Conservation (phyloP, 2,797 vertebrate species). For the Hydrophis major region DNA sequence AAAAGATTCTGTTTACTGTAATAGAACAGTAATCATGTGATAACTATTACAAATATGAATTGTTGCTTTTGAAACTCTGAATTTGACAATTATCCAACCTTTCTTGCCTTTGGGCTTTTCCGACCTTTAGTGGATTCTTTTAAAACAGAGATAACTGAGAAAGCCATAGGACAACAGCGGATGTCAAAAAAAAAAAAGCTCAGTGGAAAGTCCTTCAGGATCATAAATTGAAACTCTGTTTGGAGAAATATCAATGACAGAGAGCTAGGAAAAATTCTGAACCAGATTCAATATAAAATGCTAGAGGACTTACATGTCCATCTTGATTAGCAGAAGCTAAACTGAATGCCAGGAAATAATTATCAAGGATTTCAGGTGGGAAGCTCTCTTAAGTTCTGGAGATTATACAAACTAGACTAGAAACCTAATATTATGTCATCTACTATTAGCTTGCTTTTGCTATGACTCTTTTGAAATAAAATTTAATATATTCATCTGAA, state of each 20-base stretch:
- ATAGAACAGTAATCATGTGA: not conserved
- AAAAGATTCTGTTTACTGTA: not conserved
- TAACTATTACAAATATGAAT: slow-evolving; percentile 27
- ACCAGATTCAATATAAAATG: not conserved
- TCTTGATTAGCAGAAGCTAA: not conserved
- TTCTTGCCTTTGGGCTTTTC: not conserved
- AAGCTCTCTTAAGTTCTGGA: not conserved
- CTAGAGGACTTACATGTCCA: not conserved
- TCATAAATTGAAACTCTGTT: not conserved
- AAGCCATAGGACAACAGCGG: not conserved
- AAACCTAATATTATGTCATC: not conserved
- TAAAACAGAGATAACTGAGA: not conserved
- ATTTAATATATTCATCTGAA: not conserved
- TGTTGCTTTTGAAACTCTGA: slow-evolving; percentile 16
- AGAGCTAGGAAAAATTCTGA: not conserved
- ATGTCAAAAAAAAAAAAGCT: not conserved
- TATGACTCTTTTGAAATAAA: not conserved
- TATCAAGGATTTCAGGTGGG: not conserved
- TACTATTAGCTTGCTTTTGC: not conserved
- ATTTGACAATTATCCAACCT: not conserved
- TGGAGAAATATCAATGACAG: not conserved
- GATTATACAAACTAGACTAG: not conserved
- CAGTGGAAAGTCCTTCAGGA: not conserved
- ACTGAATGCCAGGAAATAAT: not conserved
- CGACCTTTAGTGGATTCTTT: not conserved